Conservation (phyloP, 2,797 vertebrate genomes). For the Taenioides sp. region DNA sequence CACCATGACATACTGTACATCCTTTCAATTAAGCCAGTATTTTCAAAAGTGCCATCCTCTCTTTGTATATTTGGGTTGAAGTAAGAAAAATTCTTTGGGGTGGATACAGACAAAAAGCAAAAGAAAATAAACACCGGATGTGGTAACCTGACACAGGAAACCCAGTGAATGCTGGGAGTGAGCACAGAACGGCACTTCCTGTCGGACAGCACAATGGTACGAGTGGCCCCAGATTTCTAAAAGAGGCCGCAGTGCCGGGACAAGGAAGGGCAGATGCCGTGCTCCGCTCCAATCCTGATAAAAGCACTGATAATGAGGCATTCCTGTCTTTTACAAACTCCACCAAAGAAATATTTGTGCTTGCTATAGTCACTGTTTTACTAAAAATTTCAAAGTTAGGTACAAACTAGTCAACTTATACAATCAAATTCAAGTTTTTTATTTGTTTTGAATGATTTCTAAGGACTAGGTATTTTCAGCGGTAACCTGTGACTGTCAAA, state of each 20-base stretch:
- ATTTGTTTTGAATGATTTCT: not conserved
- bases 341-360: conserved; percentile 59
- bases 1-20: conserved; percentile 29
- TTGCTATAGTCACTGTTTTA: conserved; percentile 34
- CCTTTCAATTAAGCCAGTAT: conserved; percentile 35
- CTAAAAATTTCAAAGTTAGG: conserved; percentile 30
- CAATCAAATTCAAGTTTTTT: not conserved
- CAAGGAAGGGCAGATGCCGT: conserved; percentile 77
- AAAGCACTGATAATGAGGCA: conserved; percentile 73
- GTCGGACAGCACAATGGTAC: conserved; percentile 81
- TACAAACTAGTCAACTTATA: conserved; percentile 12
- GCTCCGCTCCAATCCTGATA: conserved; percentile 74
- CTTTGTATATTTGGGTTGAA: conserved; percentile 56
- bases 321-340: conserved; percentile 55
- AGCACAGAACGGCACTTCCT: conserved; percentile 77
- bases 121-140: conserved; percentile 84
- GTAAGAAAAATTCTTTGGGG: conserved; percentile 66
- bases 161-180: conserved; percentile 84
- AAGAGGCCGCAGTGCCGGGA: conserved; percentile 70
- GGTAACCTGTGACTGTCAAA: not conserved
- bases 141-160: conserved; percentile 85
- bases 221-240: conserved; percentile 75
- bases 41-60: conserved; percentile 69
- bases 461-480: not conserved
- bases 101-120: conserved; percentile 74